Percentiles rank a stretch among this genome's conserved stretches.
Evolutionary conservation across 2,888 invertebrate genomes (phyloP).

Genomic region (Trichopria drosophilae): DNA sequence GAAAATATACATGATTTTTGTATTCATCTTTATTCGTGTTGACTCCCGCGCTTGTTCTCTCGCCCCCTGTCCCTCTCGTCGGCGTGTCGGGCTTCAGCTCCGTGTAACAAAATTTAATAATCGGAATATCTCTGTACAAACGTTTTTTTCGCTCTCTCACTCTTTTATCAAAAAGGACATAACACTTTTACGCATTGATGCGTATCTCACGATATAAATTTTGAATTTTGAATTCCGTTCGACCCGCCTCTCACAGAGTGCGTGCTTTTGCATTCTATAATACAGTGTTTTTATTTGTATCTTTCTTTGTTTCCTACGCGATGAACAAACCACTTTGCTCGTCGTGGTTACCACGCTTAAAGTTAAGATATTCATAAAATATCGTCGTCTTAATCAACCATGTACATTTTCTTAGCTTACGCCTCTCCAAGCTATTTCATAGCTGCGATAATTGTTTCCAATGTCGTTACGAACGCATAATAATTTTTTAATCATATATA

Average conservation of each 20-base stretch:
- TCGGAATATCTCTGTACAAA: slow-evolving; percentile 59
- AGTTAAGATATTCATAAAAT: slow-evolving; percentile 48
- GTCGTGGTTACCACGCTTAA: slow-evolving; percentile 41
- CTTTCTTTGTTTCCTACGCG: too few relatives aligned
- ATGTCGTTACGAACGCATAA: slow-evolving; percentile 32
- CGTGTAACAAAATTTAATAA: slow-evolving; percentile 58
- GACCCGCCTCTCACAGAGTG: slow-evolving; percentile 37
- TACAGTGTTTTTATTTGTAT: slow-evolving; percentile 47
- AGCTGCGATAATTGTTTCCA: slow-evolving; percentile 44
- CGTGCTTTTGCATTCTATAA: slow-evolving; percentile 39
- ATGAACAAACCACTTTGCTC: slow-evolving; percentile 53
- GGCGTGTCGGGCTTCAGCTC: too few relatives aligned
- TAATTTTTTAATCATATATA: slow-evolving; percentile 37
- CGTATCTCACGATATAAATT: slow-evolving; percentile 52
- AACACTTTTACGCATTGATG: slow-evolving; percentile 43
- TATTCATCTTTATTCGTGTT: slow-evolving; percentile 35
- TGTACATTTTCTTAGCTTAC: slow-evolving; percentile 54
- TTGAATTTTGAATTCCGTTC: slow-evolving; percentile 53
- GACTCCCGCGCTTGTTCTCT: slow-evolving; percentile 27
- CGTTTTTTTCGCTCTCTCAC: slow-evolving; percentile 44
- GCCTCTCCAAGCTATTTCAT: slow-evolving; percentile 52
- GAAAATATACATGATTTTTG: slow-evolving; percentile 57
- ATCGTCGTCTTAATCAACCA: slow-evolving; percentile 46
- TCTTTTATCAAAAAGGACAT: slow-evolving; percentile 52
- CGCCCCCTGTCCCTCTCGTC: slow-evolving; percentile 22